Conservation (phyloP, 2,888 invertebrate species). For the Ethmia dodecea region DNA sequence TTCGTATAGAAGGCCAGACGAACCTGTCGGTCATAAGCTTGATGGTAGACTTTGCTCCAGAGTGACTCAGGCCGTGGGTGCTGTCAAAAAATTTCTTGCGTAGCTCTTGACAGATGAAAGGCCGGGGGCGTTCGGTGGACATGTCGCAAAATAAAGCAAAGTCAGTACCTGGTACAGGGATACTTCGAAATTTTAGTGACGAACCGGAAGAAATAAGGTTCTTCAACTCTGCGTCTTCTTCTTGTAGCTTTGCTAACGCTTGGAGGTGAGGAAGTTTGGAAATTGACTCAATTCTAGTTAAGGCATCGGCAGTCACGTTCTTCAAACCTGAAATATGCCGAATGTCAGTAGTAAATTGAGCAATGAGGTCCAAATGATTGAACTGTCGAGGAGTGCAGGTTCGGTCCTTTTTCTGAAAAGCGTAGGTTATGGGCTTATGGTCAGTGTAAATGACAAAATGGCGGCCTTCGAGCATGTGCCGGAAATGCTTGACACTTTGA, state of each 20-base stretch:
- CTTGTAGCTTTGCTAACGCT: constrained; percentile 14
- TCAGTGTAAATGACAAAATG: constrained; percentile 17
- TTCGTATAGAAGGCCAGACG: constrained; percentile 38
- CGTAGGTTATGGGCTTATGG: constrained; percentile 19
- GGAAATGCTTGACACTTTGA: constrained; percentile 18
- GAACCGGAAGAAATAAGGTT: neutral
- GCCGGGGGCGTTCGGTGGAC: no score
- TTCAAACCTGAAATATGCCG: constrained; percentile 17
- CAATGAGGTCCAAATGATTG: constrained; percentile 21
- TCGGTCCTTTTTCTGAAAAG: constrained; percentile 16
- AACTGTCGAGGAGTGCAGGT: constrained; percentile 21
- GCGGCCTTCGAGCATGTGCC: constrained; percentile 17
- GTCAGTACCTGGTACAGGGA: constrained; percentile 15
- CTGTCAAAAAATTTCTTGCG: constrained; percentile 12
- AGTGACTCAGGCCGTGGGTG: constrained; percentile 19
- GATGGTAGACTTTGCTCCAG: constrained; percentile 13
- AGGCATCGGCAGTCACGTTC: constrained; percentile 23
- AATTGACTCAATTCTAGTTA: constrained; percentile 22
- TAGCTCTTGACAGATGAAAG: constrained; percentile 13
- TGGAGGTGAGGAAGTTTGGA: constrained; percentile 9
- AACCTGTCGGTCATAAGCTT: constrained; percentile 30
- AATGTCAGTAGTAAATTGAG: constrained; percentile 25
- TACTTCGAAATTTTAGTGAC: constrained; percentile 13
- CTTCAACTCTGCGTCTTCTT: constrained; percentile 14
- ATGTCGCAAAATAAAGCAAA: no score